Conservation (phyloP, 2,888 invertebrate genomes). For the Leptothorax acervorum region DNA sequence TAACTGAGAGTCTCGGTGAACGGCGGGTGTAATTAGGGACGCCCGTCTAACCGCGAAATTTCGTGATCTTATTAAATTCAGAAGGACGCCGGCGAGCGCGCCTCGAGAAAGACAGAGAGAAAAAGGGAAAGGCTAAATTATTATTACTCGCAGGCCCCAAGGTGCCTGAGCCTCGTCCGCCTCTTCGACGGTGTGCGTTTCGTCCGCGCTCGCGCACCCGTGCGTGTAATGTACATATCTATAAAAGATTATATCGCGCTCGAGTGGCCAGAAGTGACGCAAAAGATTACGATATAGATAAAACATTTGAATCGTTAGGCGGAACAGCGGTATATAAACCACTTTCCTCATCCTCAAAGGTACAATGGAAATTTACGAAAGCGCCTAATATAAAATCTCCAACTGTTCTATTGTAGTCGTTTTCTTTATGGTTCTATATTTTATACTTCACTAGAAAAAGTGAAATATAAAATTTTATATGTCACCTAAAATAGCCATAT, state of each 20-base stretch:
- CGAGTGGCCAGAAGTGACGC: constrained; percentile 42
- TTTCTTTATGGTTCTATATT: not conserved
- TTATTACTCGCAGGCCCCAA: constrained; percentile 72
- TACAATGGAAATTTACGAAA: not conserved
- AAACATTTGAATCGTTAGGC: constrained; percentile 5
- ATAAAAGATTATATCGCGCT: constrained; percentile 47
- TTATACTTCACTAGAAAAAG: not conserved
- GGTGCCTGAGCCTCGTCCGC: constrained; percentile 57
- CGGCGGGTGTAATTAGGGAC: constrained; percentile 80
- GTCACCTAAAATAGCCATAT: not conserved
- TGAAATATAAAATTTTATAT: not conserved
- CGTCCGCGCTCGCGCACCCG: constrained; percentile 27
- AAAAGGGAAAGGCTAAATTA: constrained; percentile 76
- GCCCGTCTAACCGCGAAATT: constrained; percentile 83
- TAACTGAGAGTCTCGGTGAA: constrained; percentile 71
- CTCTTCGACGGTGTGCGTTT: constrained; percentile 27
- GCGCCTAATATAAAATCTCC: not conserved
- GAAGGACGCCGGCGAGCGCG: constrained; percentile 69
- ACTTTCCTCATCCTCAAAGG: constrained; percentile 3
- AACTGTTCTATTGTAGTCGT: not conserved
- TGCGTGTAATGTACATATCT: constrained; percentile 35
- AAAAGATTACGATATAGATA: constrained; percentile 45
- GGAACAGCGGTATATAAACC: not conserved
- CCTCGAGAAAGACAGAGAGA: constrained; percentile 53
- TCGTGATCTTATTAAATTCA: constrained; percentile 84